Evolutionary conservation across 2,113 vertebrate genomes (phyloP), one percentile per base, ranked within the genome.

Genomic region (Scatophagus argus): DNA sequence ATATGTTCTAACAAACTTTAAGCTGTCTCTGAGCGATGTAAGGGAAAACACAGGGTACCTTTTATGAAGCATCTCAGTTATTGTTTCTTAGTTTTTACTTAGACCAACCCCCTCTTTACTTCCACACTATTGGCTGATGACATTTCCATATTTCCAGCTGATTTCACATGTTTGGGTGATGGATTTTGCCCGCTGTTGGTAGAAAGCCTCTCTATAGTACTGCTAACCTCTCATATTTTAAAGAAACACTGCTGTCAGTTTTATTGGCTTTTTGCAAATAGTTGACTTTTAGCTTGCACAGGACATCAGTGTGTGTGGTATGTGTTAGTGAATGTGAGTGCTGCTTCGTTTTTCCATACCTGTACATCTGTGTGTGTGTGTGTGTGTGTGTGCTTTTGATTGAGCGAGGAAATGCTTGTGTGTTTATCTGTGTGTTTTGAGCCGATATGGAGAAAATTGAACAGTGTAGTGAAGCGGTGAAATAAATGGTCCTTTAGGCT

Each of bases 61-160:
- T 51, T n/a, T 73, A 2, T 52, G 11, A 29, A 31, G 46, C 17
- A 7, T 60, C 38, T 60, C 0, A 21, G 9, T 12, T 19, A 11
- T 29, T 43, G 17, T 52, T 52, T 76, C 19, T 14, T 31, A 3
- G 10, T 19, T 73, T 71, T 74, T 36, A 63, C 8, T 47, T 52
- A 61, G 34, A 62, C 31, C 25, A 59, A 63, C 12, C 29, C 27
- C 19, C 74, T 44, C 11, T 29, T 78, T 71, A 47, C 49, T 67
- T 76, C 31, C 49, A 41, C n/a, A 32, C 55, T 81, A 65, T 62
- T 82, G 43, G 32, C 56, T 55, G 69, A 69, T 74, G 75, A 60
- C 77, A 74, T 85, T 74, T 81, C 27, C 62, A 69, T 77, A 82
- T 87, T 82, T 82, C 68, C 72, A 66, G 52, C 54, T 84, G 75